A percentile compares a stretch with the other conserved stretches of the same genome.
Conservation (phyloP, 2,888 invertebrate genomes). For the Drosophila picticornis region DNA sequence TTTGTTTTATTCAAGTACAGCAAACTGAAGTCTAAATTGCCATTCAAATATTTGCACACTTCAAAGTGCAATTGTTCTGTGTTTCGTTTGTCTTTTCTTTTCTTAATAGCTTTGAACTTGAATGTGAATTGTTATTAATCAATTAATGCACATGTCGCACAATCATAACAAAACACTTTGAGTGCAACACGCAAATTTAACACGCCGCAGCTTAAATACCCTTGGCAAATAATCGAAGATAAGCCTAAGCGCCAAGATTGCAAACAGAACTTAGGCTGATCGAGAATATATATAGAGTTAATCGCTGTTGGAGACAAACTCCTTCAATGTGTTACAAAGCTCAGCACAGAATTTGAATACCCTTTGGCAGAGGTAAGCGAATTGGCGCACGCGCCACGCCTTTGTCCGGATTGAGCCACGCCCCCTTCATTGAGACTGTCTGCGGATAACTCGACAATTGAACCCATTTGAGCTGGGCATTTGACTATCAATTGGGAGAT, state of each 20-base stretch:
- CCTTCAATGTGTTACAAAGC: neutral
- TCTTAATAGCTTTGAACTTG: slow-evolving; percentile 72
- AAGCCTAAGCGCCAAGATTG: neutral
- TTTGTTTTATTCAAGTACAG: neutral
- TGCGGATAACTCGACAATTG: slow-evolving; percentile 61
- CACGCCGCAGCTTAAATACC: neutral
- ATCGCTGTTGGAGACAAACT: neutral
- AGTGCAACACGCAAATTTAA: neutral
- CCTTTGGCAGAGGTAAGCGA: neutral
- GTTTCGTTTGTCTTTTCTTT: slow-evolving; percentile 11
- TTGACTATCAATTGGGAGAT: slow-evolving; percentile 66
- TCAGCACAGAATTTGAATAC: neutral
- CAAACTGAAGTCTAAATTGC: neutral
- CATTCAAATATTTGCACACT: slow-evolving; percentile 3
- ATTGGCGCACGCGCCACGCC: slow-evolving; percentile 62
- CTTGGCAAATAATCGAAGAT: neutral
- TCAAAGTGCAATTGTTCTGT: neutral
- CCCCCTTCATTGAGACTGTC: neutral
- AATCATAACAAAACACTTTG: slow-evolving; percentile 19
- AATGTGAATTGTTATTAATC: slow-evolving; percentile 65
- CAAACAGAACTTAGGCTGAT: neutral
- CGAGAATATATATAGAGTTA: neutral
- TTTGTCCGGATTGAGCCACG: slow-evolving; percentile 13
- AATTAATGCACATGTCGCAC: slow-evolving; percentile 66
- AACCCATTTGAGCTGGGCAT: slow-evolving; percentile 70